Base-by-base conservation (phyloP, 2,888 invertebrate genomes). In the Dusona sp. region DNA sequence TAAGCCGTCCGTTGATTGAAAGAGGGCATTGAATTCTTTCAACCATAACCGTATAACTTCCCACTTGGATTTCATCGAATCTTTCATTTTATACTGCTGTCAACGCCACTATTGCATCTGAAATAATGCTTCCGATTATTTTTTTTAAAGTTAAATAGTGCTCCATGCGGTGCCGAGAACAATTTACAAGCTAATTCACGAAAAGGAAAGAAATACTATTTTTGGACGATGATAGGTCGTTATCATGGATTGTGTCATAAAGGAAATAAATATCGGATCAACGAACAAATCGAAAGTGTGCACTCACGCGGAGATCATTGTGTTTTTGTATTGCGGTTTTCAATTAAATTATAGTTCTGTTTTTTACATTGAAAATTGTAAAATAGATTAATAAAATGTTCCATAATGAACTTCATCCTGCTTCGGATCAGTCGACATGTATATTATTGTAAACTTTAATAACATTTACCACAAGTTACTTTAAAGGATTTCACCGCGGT, bases 1-100 rank as follows among this genome's bases (percentile, higher is more conserved):
- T 92, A 92, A 92, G 90, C 90, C 89, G 88, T 79, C 86, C 86
- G 88, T 87, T 90, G 90, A 91, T 92, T 91, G 70, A 72, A 74
- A 38, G 88, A 86, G 61, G 51, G 65, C 80, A 73, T 83, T 79
- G 72, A 51, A 78, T 78, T 72, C 51, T 77, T 80, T 65, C 67
- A 51, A 42, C 25, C n/a, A 64, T 36, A n/a, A 48, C 51, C 51
- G 22, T 16, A 19, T 33, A 78, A 25, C 29, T 38, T 36, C 11
- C 33, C 19, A 36, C 16, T 42, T 38, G 74, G 38, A 42, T 73
- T 36, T 19, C 22, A 42, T 42, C 61, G 61, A 74, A 74, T 25
- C 42, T 61, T 42, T 22, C 22, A 38, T 36, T 36, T 25, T 61
- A 61, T 61, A 29, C 29, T 29, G 29, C 61, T 61, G 61, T 29